Evolutionary conservation across 2,797 vertebrate species (phyloP).

Genomic region (Psittacula echo): DNA sequence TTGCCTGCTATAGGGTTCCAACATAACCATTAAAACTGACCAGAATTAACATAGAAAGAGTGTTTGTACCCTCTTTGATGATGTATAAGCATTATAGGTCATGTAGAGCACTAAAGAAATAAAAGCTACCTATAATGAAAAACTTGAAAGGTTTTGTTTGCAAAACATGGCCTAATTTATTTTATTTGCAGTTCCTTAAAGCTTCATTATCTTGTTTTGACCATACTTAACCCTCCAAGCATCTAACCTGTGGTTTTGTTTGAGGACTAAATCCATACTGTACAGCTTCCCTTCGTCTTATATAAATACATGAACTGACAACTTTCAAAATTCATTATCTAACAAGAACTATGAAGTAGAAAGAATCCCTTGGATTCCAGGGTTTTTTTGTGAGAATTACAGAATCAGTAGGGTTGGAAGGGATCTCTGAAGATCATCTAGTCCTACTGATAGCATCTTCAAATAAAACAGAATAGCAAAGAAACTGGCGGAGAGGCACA

Average conservation of each 20-base stretch:
- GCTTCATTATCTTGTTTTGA: neutral
- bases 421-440: neutral
- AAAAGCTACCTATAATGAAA: neutral
- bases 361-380: neutral
- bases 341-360: neutral
- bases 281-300: neutral
- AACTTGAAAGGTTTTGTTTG: neutral
- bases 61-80: neutral
- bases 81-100: neutral
- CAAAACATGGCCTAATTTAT: neutral
- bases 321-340: neutral
- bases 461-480: neutral
- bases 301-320: neutral
- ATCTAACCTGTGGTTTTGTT: neutral
- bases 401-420: neutral
- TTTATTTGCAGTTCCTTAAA: neutral
- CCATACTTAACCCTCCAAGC: neutral
- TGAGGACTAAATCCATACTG: neutral
- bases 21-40: neutral
- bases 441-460: neutral
- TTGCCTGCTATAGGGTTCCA: rapidly evolving
- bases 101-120: neutral
- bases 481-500: neutral
- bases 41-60: neutral
- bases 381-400: neutral